Base-by-base conservation (phyloP, 2,797 vertebrate genomes). In the Nasua narica region DNA sequence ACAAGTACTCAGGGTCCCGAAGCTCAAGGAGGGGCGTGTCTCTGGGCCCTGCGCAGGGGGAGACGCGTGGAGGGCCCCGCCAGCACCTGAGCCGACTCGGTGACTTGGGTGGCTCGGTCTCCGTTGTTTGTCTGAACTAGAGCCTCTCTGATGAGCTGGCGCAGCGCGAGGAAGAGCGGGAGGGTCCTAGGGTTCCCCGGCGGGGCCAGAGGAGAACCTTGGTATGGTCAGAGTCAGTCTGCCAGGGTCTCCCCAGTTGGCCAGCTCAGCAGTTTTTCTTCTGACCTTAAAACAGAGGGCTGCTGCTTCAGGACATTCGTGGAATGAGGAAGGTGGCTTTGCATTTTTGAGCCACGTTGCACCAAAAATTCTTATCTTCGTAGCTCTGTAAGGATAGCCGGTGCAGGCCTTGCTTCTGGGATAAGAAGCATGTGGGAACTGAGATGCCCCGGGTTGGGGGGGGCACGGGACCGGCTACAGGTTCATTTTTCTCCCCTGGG, bases 311-410 rank as follows among this genome's bases (percentile, higher is more conserved):
- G 62, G 82, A 58, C 79, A 40, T 37, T 58, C n/a, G 0, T 1
- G 58, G 84, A 69, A 81, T 76, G 91, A 93, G 90, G 90, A 90
- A 78, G 35, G 48, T 95, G 72, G 50, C 87, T 69, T 14, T 16
- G 69, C 54, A 35, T 82, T 72, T 72, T 7, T 70, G 56, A 74
- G 82, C 95, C 2, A 15, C 3, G 81, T 87, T 82, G 77, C 62
- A 84, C 50, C 37, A 23, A 90, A 62, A 46, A 37, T 35, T 78
- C 69, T 54, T 69, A 9, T 46, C 48, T 81, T 86, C 56, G 23
- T 40, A 43, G 56, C 79, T 37, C 13, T 40, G 87, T 58, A 27
- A 11, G 19, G 91, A 10, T 48, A 29, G 82, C 29, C 18, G 3
- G 58, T 4, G 14, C 5, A 7, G 84, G 50, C 56, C 5, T 0